phyloP scores from a whole-genome alignment of 2,888 invertebrate species.

The Thecophora atra region DNA sequence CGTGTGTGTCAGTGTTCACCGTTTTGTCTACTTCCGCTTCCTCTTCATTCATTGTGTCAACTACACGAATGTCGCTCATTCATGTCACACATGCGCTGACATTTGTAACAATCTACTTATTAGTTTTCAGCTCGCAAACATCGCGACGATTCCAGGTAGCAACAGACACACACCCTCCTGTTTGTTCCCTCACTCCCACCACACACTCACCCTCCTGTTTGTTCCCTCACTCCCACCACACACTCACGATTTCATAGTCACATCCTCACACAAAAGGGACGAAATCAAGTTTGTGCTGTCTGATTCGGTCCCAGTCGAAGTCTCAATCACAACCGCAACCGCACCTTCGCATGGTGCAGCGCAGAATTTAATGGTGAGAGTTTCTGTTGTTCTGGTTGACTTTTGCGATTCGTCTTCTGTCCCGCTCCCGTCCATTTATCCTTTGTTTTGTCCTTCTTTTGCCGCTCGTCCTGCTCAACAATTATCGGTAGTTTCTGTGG shows the following conservation, averaged over 20 bases:
- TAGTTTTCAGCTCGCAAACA: constrained; percentile 1
- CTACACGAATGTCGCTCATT: neutral
- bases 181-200: neutral
- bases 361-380: neutral
- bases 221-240: neutral
- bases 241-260: neutral
- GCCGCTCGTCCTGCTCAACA: neutral
- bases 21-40: neutral
- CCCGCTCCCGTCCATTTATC: neutral
- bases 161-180: neutral
- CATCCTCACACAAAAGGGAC: no score
- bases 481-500: neutral
- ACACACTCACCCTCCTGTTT: neutral
- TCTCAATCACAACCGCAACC: neutral
- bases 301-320: neutral
- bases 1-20: neutral
- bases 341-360: neutral
- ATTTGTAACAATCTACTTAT: constrained; percentile 15
- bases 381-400: constrained; percentile 8
- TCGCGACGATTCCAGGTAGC: neutral
- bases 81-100: neutral
- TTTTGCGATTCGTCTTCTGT: neutral
- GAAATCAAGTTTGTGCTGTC: no score
- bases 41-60: neutral
- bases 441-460: neutral